A percentile compares a stretch with the other conserved stretches of the same genome.
Evolutionary conservation across 2,888 invertebrate genomes (phyloP).

Genomic region (Thalpophila matura): DNA sequence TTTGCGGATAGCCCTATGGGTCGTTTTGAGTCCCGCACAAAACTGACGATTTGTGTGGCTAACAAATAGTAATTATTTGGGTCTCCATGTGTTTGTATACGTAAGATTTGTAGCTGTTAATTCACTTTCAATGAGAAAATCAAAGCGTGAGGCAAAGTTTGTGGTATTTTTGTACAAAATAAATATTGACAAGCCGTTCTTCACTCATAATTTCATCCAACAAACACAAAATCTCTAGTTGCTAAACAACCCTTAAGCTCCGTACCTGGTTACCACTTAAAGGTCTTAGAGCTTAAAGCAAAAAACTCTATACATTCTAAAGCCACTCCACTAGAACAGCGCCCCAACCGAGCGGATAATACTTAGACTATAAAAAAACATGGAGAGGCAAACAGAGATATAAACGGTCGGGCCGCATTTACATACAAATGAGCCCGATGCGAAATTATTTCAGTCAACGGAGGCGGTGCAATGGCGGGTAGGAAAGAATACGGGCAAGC

Average conservation of each 20-base stretch:
- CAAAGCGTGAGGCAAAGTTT: too few relatives aligned
- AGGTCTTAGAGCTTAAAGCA: slow-evolving; percentile 42
- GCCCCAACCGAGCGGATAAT: slow-evolving; percentile 63
- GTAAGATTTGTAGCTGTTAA: too few relatives aligned
- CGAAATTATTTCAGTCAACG: slow-evolving; percentile 78
- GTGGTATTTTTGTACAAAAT: not conserved
- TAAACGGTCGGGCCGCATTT: slow-evolving; percentile 82
- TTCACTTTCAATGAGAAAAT: too few relatives aligned
- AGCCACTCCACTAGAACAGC: slow-evolving; percentile 56
- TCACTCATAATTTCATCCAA: not conserved
- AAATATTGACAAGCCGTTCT: slow-evolving; percentile 6
- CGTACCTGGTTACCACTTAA: slow-evolving; percentile 40
- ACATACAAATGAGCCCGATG: slow-evolving; percentile 85
- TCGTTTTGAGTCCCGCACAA: too few relatives aligned
- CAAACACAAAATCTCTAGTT: not conserved
- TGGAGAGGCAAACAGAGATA: slow-evolving; percentile 83
- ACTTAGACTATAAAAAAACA: slow-evolving; percentile 76
- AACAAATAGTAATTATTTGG: too few relatives aligned
- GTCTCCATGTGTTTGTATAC: too few relatives aligned
- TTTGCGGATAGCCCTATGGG: too few relatives aligned
- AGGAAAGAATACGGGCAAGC: slow-evolving; percentile 65
- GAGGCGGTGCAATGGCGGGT: slow-evolving; percentile 69
- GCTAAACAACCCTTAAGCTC: slow-evolving; percentile 11
- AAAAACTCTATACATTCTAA: slow-evolving; percentile 55
- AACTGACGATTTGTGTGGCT: too few relatives aligned